Percentiles rank a stretch among this genome's conserved stretches.
These are phyloP conservation scores for Etheostoma nigrum DNA, from an alignment of 2,797 vertebrate species.

Conservation along the genomic window DNA sequence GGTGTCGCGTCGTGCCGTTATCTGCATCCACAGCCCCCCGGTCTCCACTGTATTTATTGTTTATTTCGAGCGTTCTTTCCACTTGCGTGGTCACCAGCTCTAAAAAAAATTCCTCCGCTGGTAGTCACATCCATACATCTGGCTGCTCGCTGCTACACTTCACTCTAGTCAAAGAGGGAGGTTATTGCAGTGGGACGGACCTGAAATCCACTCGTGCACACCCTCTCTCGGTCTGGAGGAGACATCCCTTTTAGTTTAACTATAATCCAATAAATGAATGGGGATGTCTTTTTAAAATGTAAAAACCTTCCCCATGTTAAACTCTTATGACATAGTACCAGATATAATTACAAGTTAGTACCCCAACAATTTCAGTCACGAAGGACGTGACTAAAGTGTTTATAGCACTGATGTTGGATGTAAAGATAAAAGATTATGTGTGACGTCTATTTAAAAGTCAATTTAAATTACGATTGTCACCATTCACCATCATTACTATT, in stretches of 20 bases:
- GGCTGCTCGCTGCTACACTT: slow-evolving; percentile 47
- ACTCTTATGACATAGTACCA: neutral
- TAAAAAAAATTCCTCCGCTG: slow-evolving; percentile 43
- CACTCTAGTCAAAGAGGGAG: slow-evolving; percentile 49
- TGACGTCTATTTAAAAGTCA: neutral
- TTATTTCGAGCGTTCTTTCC: slow-evolving; percentile 73
- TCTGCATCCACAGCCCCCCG: slow-evolving; percentile 80
- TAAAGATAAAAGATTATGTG: neutral
- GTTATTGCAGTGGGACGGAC: slow-evolving; percentile 51
- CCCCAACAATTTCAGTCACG: neutral
- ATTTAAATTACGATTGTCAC: too few species aligned
- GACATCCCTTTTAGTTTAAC: slow-evolving; percentile 40
- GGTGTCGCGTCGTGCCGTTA: slow-evolving; percentile 68
- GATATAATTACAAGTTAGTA: neutral
- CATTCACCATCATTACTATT: too few species aligned
- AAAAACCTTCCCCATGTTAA: neutral
- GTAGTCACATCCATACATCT: slow-evolving; percentile 53
- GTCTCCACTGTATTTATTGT: slow-evolving; percentile 68
- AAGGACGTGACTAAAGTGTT: neutral
- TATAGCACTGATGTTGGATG: too few species aligned
- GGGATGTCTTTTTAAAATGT: slow-evolving; percentile 3
- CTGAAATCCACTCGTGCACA: slow-evolving; percentile 57
- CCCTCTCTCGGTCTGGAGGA: slow-evolving; percentile 78
- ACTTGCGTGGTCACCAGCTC: slow-evolving; percentile 68
- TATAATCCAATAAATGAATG: slow-evolving; percentile 27